A percentile compares a stretch with the other conserved stretches of the same genome.
phyloP scores from a whole-genome alignment of 2,888 invertebrate genomes.

The Oscheius sp. region DNA sequence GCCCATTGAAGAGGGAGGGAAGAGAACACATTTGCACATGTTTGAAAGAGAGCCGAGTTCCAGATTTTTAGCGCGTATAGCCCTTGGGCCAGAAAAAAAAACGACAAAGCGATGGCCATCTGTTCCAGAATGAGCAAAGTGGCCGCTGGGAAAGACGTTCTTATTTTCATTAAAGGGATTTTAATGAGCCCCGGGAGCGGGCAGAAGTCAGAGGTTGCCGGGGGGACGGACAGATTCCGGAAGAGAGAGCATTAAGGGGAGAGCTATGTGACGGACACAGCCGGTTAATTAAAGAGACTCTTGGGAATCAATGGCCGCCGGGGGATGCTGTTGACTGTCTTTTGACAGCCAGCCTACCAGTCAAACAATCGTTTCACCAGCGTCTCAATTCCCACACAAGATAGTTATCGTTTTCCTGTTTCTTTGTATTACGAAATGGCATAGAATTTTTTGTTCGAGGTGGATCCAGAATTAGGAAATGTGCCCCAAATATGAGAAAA shows the following conservation, averaged over 20 bases:
- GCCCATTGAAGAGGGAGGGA: neutral
- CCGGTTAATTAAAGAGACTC: constrained; percentile 28
- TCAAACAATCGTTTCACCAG: too few species aligned
- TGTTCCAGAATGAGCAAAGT: constrained; percentile 5
- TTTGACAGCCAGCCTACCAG: constrained; percentile 21
- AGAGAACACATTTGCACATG: neutral
- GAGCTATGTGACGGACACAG: constrained; percentile 7
- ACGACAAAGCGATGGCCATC: neutral
- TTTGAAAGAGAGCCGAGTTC: neutral
- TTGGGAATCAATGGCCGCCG: constrained; percentile 17
- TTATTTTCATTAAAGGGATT: too few species aligned
- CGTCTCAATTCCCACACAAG: too few species aligned
- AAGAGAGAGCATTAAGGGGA: constrained; percentile 8
- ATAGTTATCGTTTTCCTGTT: too few species aligned
- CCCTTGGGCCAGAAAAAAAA: neutral
- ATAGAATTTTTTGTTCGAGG: too few species aligned
- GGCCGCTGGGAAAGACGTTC: neutral
- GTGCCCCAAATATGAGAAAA: too few species aligned
- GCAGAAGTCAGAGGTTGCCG: constrained; percentile 5
- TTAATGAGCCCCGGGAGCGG: too few species aligned
- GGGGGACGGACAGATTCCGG: constrained; percentile 16
- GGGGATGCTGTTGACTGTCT: constrained; percentile 20
- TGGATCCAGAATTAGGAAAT: too few species aligned
- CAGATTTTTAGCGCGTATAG: neutral
- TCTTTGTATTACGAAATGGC: too few species aligned